Conservation (phyloP, 2,113 vertebrate genomes). For the Malurus cyaneus region DNA sequence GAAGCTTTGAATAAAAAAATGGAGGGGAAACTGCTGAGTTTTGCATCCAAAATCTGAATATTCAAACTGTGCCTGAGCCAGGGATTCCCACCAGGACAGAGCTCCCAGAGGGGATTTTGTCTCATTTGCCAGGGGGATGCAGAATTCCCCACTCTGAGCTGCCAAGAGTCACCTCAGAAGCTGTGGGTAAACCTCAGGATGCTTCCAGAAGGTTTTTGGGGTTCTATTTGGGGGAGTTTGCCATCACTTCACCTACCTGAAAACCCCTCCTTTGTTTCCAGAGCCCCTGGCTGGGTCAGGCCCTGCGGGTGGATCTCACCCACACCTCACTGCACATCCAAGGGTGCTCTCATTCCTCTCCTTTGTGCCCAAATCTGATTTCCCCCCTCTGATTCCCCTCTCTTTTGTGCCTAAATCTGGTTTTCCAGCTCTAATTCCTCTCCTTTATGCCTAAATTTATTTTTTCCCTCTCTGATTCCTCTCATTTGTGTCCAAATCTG, state of each 20-base stretch:
- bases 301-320: not conserved
- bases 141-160: not conserved
- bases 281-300: too few species aligned
- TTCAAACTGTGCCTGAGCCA: not conserved
- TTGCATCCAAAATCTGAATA: not conserved
- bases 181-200: not conserved
- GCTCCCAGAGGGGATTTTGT: not conserved
- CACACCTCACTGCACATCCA: not conserved
- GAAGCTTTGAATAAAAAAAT: not conserved
- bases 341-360: not conserved
- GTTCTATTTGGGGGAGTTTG: not conserved
- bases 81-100: not conserved
- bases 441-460: too few species aligned
- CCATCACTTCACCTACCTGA: not conserved
- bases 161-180: not conserved
- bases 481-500: too few species aligned
- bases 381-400: not conserved
- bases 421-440: not conserved
- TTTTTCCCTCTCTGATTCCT: too few species aligned
- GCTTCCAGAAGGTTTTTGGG: not conserved
- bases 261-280: not conserved
- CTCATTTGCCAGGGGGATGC: not conserved
- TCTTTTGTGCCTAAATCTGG: not conserved
- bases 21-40: not conserved
- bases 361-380: not conserved